Percentiles rank a stretch among this genome's conserved stretches.
Evolutionary conservation across 2,888 invertebrate species (phyloP).

Genomic region (Anorthoa munda): DNA sequence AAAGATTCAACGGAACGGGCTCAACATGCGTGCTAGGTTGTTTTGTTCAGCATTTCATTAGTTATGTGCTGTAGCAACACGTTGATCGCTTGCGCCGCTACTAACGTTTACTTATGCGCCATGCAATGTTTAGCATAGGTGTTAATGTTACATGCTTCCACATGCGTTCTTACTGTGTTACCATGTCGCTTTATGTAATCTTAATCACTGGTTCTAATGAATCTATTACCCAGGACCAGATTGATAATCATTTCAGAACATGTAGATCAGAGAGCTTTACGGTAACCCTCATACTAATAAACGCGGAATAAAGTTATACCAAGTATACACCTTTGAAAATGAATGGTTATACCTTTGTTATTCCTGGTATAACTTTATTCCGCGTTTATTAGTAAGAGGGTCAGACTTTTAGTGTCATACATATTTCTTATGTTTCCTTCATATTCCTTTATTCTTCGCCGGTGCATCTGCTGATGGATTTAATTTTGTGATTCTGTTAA

Average conservation of each 20-base stretch:
- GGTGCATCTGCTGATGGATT: not conserved
- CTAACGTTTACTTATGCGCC: slow-evolving; percentile 50
- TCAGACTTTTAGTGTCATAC: too few relatives aligned
- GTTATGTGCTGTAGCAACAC: not conserved
- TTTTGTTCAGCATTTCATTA: too few relatives aligned
- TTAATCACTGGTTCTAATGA: slow-evolving; percentile 25
- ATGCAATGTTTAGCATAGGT: slow-evolving; percentile 62
- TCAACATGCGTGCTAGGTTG: too few relatives aligned
- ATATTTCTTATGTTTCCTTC: not conserved
- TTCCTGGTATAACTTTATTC: too few relatives aligned
- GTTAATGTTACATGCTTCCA: slow-evolving; percentile 61
- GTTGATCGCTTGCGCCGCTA: slow-evolving; percentile 38
- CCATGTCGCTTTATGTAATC: slow-evolving; percentile 56
- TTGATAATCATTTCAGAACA: slow-evolving; percentile 10
- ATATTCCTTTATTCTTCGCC: not conserved
- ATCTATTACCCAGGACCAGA: slow-evolving; percentile 20
- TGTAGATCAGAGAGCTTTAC: too few relatives aligned
- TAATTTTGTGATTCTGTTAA: not conserved
- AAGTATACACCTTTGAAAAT: too few relatives aligned
- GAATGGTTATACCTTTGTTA: too few relatives aligned
- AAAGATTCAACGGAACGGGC: too few relatives aligned
- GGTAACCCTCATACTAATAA: too few relatives aligned
- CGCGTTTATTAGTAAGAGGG: too few relatives aligned
- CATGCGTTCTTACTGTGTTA: slow-evolving; percentile 51
- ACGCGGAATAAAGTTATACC: too few relatives aligned